A percentile compares a stretch with the other conserved stretches of the same genome.
Conservation (phyloP, 2,797 vertebrate genomes). For the Artibeus lituratus region DNA sequence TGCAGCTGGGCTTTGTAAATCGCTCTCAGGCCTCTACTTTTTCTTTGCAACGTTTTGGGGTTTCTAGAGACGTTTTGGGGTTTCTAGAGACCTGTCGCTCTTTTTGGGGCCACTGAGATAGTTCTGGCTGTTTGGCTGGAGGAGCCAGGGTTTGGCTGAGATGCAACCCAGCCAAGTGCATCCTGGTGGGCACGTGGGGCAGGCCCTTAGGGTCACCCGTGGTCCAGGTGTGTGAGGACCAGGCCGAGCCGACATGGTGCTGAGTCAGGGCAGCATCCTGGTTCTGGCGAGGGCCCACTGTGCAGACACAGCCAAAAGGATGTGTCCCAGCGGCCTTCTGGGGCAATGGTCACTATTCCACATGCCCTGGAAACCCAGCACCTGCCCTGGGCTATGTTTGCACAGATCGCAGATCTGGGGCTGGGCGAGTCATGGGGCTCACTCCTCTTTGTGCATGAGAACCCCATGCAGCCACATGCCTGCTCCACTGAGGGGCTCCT, state of each 20-base stretch:
- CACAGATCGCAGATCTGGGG: neutral
- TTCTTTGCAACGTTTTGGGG: slow-evolving; percentile 17
- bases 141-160: neutral
- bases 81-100: neutral
- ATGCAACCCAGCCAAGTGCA: neutral
- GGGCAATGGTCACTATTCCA: rapidly evolving
- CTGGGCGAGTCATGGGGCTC: too few species aligned
- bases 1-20: neutral
- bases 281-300: neutral
- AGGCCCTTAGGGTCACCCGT: neutral
- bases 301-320: neutral
- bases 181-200: rapidly evolving
- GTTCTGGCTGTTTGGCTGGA: neutral
- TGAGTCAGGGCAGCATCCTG: rapidly evolving
- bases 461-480: neutral
- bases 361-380: rapidly evolving
- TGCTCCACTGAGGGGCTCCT: neutral
- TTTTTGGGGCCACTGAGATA: slow-evolving; percentile 17
- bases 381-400: neutral
- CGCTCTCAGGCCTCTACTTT: neutral
- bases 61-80: slow-evolving; percentile 34
- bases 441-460: neutral
- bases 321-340: rapidly evolving
- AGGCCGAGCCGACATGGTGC: rapidly evolving
- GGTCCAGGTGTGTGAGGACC: neutral